Percentiles rank a stretch among this genome's conserved stretches.
These are phyloP conservation scores for Drosophila auraria DNA, from an alignment of 1,140 invertebrate species.

Conservation along the genomic window DNA sequence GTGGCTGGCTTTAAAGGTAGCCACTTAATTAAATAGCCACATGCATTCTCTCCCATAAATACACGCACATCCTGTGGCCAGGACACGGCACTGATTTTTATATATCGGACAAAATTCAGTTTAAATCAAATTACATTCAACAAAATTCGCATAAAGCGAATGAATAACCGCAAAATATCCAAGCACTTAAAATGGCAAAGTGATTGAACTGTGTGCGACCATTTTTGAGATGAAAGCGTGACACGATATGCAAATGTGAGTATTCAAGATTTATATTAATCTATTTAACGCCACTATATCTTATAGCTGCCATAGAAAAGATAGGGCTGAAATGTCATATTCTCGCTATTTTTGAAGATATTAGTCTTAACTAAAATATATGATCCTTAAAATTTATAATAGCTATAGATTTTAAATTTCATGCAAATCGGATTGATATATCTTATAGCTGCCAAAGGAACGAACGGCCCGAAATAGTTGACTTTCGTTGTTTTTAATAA, in stretches of 20 bases:
- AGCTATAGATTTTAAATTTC: too few relatives aligned
- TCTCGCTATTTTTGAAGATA: too few relatives aligned
- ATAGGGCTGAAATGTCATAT: too few relatives aligned
- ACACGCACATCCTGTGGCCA: conserved; percentile 47
- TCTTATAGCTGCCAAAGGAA: too few relatives aligned
- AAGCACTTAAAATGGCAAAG: conserved; percentile 77
- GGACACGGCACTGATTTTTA: conserved; percentile 48
- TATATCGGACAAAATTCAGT: conserved; percentile 33
- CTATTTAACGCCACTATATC: too few relatives aligned
- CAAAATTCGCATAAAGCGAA: conserved; percentile 78
- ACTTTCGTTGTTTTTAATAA: too few relatives aligned
- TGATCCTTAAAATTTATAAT: too few relatives aligned
- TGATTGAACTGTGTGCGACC: conserved; percentile 73
- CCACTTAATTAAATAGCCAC: conserved; percentile 70
- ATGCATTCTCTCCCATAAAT: conserved; percentile 22
- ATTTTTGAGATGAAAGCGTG: conserved; percentile 8
- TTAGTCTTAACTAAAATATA: too few relatives aligned
- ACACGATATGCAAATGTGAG: not conserved
- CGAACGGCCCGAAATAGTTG: too few relatives aligned
- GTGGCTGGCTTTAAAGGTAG: conserved; percentile 60
- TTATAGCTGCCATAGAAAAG: too few relatives aligned
- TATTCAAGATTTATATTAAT: too few relatives aligned
- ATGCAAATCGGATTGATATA: too few relatives aligned
- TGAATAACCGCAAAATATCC: conserved; percentile 76
- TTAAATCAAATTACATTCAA: conserved; percentile 76